Base-by-base conservation (phyloP, 2,888 invertebrate genomes). In the Heliconius ethilla region DNA sequence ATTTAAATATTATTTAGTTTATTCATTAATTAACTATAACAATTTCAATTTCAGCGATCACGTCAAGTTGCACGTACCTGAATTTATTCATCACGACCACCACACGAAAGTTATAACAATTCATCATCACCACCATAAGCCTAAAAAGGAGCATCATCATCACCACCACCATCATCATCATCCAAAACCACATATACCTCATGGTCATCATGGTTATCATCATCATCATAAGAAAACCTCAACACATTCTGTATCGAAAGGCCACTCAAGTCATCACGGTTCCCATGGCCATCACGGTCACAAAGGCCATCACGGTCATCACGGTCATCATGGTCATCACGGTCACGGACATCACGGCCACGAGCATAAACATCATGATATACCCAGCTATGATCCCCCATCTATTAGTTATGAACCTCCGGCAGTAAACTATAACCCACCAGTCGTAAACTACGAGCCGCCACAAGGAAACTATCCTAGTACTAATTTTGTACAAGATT, bases 61-160 rank as follows among this genome's bases (percentile, higher is more conserved):
- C 84, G 90, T 96, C 80, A 95, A 92, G 86, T 88, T 96, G 73
- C 92, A 95, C 85, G 92, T 96, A 13, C 96, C 96, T 27, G 95
- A 96, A 86, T 92, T 96, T 75, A 93, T 95, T 80, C 95, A 96
- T 69, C 95, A 95, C 80, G 94, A 95, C 72, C 92, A 94, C 80
- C 96, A 96, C 84, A 96, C 95, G 11, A 95, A 95, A 85, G 95
- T 95, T 75, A 92, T 96, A 69, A 95, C 95, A 22, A 92, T 96
- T 70, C 95, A 95, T 82, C 94, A 95, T 79, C 95, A 94, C 79
- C 92, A 94, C 73, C 91, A 92, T 72, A 91, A 92, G 79, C 93
- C 95, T 73, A 93, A 94, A 84, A 92, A 94, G 83, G 93, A 94
- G 80, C 92, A 93, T 80, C 93, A 93, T 65, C 92, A 85, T 27